Evolutionary conservation across 2,113 vertebrate genomes (phyloP).

Genomic region (Nannobrachium achirus): DNA sequence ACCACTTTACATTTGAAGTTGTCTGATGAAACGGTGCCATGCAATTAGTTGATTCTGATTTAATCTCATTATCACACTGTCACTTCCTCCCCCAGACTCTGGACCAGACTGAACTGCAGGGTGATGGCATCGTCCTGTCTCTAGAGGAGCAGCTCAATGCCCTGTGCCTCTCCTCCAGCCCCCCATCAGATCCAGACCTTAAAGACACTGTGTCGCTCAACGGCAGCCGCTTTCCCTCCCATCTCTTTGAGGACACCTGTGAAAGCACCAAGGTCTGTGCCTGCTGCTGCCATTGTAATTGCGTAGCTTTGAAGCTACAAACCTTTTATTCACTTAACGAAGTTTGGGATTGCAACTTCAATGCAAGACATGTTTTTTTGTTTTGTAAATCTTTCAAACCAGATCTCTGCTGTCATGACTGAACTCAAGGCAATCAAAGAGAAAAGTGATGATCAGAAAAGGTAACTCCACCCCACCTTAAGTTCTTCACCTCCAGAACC

Average conservation of each 20-base stretch:
- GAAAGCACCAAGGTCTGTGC: constrained; percentile 88
- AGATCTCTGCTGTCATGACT: constrained; percentile 86
- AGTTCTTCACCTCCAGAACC: neutral
- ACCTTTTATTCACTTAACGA: no score
- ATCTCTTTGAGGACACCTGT: constrained; percentile 83
- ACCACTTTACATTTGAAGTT: no score
- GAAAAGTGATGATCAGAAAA: constrained; percentile 81
- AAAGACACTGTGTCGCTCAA: constrained; percentile 84
- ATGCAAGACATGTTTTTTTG: neutral
- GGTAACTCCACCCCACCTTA: constrained; percentile 69
- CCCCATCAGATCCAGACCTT: constrained; percentile 69
- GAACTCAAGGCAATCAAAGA: constrained; percentile 83
- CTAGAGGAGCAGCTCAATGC: constrained; percentile 92
- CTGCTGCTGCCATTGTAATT: neutral
- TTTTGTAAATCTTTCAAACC: neutral
- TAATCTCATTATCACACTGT: no score
- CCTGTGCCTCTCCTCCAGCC: constrained; percentile 84
- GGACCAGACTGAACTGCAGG: constrained; percentile 84
- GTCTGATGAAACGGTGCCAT: no score
- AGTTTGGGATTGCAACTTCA: no score
- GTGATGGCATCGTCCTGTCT: constrained; percentile 86
- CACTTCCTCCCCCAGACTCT: constrained; percentile 85
- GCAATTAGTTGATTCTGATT: no score
- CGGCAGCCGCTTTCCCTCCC: constrained; percentile 81
- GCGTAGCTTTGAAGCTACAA: no score